phyloP scores from a whole-genome alignment of 1,140 invertebrate genomes.

The Achroia grisella region DNA sequence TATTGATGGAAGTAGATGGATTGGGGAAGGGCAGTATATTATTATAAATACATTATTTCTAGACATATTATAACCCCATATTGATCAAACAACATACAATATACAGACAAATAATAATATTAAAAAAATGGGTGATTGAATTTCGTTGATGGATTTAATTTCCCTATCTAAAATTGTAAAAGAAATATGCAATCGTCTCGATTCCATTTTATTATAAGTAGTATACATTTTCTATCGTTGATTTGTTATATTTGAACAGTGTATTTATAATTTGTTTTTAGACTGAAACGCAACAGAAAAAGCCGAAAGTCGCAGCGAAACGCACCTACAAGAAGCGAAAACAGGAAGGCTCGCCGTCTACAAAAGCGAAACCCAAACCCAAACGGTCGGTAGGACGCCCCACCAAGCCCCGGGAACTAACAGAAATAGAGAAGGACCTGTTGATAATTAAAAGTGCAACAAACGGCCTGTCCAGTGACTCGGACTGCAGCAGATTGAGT shows the following conservation, averaged over 20 bases:
- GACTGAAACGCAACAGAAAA: conserved; percentile 49
- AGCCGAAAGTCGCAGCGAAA: conserved; percentile 33
- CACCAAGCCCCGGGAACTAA: conserved; percentile 42
- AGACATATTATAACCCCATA: too few relatives aligned
- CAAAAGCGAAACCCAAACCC: conserved; percentile 25
- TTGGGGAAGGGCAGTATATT: too few relatives aligned
- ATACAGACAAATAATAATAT: too few relatives aligned
- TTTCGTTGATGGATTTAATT: too few relatives aligned
- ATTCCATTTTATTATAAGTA: too few relatives aligned
- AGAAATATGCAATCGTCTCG: too few relatives aligned
- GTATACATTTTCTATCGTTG: too few relatives aligned
- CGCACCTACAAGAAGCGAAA: conserved; percentile 50
- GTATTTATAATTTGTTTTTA: conserved; percentile 28
- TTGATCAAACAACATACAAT: too few relatives aligned
- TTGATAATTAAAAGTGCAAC: conserved; percentile 56
- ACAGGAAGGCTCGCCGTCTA: conserved; percentile 31
- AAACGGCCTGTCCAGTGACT: conserved; percentile 43
- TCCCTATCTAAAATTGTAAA: too few relatives aligned
- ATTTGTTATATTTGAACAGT: conserved; percentile 1
- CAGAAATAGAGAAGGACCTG: conserved; percentile 57
- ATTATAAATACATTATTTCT: too few relatives aligned
- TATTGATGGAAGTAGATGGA: too few relatives aligned
- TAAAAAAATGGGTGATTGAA: too few relatives aligned
- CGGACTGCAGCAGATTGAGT: conserved; percentile 27
- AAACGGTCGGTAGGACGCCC: conserved; percentile 26